Percentiles rank a stretch among this genome's conserved stretches.
These are phyloP conservation scores for Brachionus angularis DNA, from an alignment of 1,140 invertebrate genomes.

Conservation along the genomic window DNA sequence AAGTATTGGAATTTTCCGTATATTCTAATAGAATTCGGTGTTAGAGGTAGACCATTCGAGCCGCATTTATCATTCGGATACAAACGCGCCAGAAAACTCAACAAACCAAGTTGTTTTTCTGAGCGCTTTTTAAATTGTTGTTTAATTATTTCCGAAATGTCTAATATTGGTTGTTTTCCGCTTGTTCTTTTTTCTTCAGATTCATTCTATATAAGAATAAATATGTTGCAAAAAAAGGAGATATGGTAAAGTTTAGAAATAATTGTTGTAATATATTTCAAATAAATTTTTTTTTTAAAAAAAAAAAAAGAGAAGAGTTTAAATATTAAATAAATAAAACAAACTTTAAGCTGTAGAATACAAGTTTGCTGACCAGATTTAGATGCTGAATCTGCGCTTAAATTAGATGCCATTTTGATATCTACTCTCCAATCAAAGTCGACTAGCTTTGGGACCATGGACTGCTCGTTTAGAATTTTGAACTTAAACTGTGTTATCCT, in stretches of 20 bases:
- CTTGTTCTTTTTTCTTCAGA: background rate
- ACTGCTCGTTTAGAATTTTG: slow-evolving; percentile 14
- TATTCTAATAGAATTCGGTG: slow-evolving; percentile 90
- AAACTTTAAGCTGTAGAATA: slow-evolving; percentile 15
- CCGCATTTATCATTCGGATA: slow-evolving; percentile 87
- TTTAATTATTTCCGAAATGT: slow-evolving; percentile 18
- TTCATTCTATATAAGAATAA: slow-evolving; percentile 27
- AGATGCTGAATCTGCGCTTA: background rate
- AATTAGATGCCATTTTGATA: slow-evolving; percentile 22
- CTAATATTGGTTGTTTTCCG: slow-evolving; percentile 1
- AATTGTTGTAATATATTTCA: slow-evolving; percentile 1
- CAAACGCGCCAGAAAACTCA: slow-evolving; percentile 81
- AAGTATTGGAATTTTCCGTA: slow-evolving; percentile 78
- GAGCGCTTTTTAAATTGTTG: slow-evolving; percentile 26
- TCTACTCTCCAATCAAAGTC: slow-evolving; percentile 33
- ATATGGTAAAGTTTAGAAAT: slow-evolving; percentile 12
- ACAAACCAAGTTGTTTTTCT: slow-evolving; percentile 66
- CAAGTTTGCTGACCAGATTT: slow-evolving; percentile 34
- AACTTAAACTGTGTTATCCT: background rate
- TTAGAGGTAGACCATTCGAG: slow-evolving; percentile 86
- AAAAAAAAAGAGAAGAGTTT: background rate
- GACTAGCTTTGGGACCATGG: slow-evolving; percentile 21
- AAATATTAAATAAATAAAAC: background rate
- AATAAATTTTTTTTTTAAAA: background rate
- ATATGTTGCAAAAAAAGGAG: too few relatives aligned